A percentile compares a stretch with the other conserved stretches of the same genome.
These are phyloP conservation scores for Xestoiulus laeticollis DNA, from an alignment of 2,888 invertebrate genomes.

Conservation along the genomic window DNA sequence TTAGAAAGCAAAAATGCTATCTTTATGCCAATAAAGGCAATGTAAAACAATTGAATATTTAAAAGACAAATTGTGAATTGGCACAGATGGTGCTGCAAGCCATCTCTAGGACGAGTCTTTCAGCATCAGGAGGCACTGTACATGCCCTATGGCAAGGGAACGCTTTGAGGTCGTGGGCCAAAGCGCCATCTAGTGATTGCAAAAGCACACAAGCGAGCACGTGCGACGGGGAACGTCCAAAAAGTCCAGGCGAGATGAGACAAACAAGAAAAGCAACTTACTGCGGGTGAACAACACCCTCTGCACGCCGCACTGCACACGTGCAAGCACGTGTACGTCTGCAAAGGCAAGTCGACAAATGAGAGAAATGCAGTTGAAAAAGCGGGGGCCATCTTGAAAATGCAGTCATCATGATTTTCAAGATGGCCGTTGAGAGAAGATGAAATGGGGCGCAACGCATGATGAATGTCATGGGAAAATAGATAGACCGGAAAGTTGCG, in stretches of 20 bases:
- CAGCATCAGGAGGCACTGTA: not conserved
- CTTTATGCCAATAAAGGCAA: too few species aligned
- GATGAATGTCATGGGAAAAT: too few species aligned
- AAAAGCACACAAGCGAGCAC: slow-evolving; percentile 39
- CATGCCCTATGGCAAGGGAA: not conserved
- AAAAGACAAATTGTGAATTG: not conserved
- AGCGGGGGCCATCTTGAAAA: not conserved
- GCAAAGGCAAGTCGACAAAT: slow-evolving; percentile 31
- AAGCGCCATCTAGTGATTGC: slow-evolving; percentile 24
- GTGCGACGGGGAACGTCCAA: not conserved
- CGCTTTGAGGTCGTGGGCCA: not conserved
- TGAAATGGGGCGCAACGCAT: not conserved
- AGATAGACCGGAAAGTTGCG: too few species aligned
- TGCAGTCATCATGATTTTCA: not conserved
- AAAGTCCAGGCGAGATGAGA: not conserved
- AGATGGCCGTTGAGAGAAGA: not conserved
- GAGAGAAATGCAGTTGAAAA: not conserved
- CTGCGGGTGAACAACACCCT: slow-evolving; percentile 55
- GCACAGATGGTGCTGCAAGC: not conserved
- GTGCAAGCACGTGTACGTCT: slow-evolving; percentile 57
- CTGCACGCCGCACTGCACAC: slow-evolving; percentile 55
- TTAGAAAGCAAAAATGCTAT: too few species aligned
- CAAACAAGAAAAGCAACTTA: slow-evolving; percentile 53
- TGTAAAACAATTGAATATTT: too few species aligned
- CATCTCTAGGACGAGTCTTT: not conserved